Evolutionary conservation across 92 coral and sea anemone genomes (phyloP).

Genomic region (Parazoanthus atlanticus): DNA sequence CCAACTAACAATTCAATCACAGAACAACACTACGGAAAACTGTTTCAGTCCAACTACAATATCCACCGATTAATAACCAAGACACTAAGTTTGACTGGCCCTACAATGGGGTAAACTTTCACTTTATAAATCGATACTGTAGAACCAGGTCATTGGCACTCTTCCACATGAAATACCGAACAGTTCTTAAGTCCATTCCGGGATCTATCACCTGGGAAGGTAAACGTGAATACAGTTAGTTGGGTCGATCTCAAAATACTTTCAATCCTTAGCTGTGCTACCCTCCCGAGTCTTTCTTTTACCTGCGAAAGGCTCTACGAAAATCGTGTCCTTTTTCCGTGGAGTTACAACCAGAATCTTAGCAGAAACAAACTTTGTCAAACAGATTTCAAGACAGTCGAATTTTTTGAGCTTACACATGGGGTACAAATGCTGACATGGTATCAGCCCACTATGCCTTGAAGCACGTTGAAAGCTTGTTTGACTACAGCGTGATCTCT

Average conservation of each 20-base stretch:
- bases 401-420: too few species aligned
- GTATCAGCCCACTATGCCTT: too few species aligned
- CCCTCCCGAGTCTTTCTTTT: neutral
- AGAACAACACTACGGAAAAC: neutral
- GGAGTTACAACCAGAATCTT: neutral
- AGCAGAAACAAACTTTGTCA: neutral
- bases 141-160: slow-evolving; percentile 91
- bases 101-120: neutral
- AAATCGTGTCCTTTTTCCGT: neutral
- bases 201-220: slow-evolving; percentile 78
- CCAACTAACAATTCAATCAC: neutral
- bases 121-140: slow-evolving; percentile 86
- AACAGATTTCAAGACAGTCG: neutral
- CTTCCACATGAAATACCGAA: slow-evolving; percentile 92
- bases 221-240: neutral
- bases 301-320: neutral
- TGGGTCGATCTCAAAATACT: too few species aligned
- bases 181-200: slow-evolving; percentile 91
- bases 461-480: too few species aligned
- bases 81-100: neutral
- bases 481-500: neutral
- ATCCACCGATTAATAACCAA: neutral
- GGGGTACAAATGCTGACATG: too few species aligned
- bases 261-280: neutral
- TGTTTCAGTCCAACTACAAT: neutral